Evolutionary conservation across 1,140 invertebrate genomes (phyloP), one percentile per base, ranked within the genome.

Genomic region (Drosophila subobscura): DNA sequence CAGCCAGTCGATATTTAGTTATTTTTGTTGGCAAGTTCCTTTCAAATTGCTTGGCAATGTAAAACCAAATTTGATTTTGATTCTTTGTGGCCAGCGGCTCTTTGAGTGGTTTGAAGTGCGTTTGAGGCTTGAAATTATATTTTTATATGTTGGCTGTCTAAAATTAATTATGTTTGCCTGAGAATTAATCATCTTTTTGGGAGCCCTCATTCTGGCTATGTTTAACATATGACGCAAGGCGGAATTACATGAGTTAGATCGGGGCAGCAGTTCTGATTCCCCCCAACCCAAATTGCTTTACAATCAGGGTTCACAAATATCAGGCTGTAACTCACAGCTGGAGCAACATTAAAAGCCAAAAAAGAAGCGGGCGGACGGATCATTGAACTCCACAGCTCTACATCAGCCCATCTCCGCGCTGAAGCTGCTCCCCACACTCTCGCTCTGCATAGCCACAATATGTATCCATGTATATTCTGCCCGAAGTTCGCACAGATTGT

Each of bases 191-290:
- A 72, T 49, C 46, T 42, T 27, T 54, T 44, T 72, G 10, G 46
- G 47, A 20, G 25, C 33, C 25, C 29, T 49, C 41, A 16, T 8
- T 16, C 40, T 54, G 33, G 42, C 79, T 74, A 66, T 63, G 29
- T 72, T 84, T 66, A 71, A 47, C 60, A 44, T 8, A 80, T 85
- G 80, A 85, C 81, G 80, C 83, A 86, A 84, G 77, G 42, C 53
- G 51, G 66, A 41, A 46, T 74, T 74, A 74, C 71, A 74, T 12
- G 53, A 47, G 8, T 68, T 27, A 20, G 63, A 47, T 55, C 16
- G 23, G 20, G 49, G 67, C 10, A 37, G 1, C 33, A 33, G 29
- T 10, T 33, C 29, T 10, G 3, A 33, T 33, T 8, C 8, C 8
- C 29, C 8, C 29, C 8, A 1, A 3, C 44, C 41, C 40, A 7